A percentile compares a stretch with the other conserved stretches of the same genome.
These are phyloP conservation scores for Erebia epiphron DNA, from an alignment of 2,888 invertebrate species.

Conservation along the genomic window DNA sequence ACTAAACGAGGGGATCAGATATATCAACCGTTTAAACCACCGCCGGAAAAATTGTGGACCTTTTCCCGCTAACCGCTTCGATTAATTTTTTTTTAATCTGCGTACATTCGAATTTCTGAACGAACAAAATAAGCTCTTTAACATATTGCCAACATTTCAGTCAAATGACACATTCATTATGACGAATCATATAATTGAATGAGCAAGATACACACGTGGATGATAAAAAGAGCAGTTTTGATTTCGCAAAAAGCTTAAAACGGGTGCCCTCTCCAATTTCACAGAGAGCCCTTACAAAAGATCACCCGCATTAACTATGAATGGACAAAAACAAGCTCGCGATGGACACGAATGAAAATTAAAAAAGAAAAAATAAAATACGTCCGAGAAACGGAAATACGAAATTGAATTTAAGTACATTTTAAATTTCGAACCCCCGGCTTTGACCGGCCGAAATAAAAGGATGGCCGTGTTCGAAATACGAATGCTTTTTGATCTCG, in stretches of 20 bases:
- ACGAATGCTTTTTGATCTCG: conserved; percentile 76
- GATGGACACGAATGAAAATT: conserved; percentile 72
- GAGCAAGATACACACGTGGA: conserved; percentile 52
- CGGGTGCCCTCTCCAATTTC: conserved; percentile 74
- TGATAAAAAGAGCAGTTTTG: conserved; percentile 65
- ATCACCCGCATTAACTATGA: conserved; percentile 81
- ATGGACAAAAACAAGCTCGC: conserved; percentile 74
- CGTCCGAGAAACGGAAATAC: conserved; percentile 71
- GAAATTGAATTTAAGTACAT: conserved; percentile 82
- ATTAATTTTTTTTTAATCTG: conserved; percentile 18
- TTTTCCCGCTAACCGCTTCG: conserved; percentile 19
- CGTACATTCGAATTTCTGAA: conserved; percentile 1
- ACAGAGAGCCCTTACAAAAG: conserved; percentile 79
- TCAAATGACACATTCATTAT: conserved; percentile 36
- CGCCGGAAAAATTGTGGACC: conserved; percentile 35
- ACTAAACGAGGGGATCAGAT: conserved; percentile 51
- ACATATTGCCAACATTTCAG: conserved; percentile 17
- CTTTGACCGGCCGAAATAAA: conserved; percentile 78
- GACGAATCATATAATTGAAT: conserved; percentile 39
- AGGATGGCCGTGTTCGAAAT: conserved; percentile 69
- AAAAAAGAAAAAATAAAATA: conserved; percentile 65
- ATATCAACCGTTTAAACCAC: conserved; percentile 52
- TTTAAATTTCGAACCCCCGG: conserved; percentile 74
- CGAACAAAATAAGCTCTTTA: conserved; percentile 18
- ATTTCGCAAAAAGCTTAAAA: conserved; percentile 72